Percentiles rank a stretch among this genome's conserved stretches.
phyloP scores from a whole-genome alignment of 2,888 invertebrate genomes.

The Ecliptopera silaceata region DNA sequence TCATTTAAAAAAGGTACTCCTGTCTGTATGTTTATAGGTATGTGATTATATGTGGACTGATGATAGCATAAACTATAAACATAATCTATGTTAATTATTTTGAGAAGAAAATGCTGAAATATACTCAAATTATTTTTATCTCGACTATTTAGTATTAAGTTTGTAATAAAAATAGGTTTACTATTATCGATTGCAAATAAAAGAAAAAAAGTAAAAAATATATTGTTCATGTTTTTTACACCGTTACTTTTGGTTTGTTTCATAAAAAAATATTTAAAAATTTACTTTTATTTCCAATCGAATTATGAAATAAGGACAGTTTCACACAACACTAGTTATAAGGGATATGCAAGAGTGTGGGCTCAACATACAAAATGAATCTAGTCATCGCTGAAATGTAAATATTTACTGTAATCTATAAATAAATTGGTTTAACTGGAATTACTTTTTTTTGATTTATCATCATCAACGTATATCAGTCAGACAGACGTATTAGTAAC shows the following conservation, averaged over 20 bases:
- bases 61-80: not conserved
- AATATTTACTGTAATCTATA: constrained; percentile 44
- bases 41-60: constrained; percentile 27
- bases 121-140: not conserved
- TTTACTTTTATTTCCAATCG: constrained; percentile 8
- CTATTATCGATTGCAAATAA: constrained; percentile 5
- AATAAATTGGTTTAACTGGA: constrained; percentile 37
- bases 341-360: constrained; percentile 46
- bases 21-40: constrained; percentile 25
- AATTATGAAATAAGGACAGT: constrained; percentile 18
- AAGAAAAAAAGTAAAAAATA: not conserved
- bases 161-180: not conserved
- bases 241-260: too few species aligned
- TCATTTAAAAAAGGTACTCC: constrained; percentile 34
- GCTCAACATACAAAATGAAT: constrained; percentile 65
- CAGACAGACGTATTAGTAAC: too few species aligned
- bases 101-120: not conserved
- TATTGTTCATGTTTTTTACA: not conserved
- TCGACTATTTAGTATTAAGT: constrained; percentile 16
- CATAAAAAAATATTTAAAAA: too few species aligned
- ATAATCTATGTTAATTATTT: not conserved
- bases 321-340: constrained; percentile 35
- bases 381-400: constrained; percentile 61
- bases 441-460: not conserved
- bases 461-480: not conserved